phyloP scores from a whole-genome alignment of 2,797 vertebrate species.

The Gymnoscopelus braueri region DNA sequence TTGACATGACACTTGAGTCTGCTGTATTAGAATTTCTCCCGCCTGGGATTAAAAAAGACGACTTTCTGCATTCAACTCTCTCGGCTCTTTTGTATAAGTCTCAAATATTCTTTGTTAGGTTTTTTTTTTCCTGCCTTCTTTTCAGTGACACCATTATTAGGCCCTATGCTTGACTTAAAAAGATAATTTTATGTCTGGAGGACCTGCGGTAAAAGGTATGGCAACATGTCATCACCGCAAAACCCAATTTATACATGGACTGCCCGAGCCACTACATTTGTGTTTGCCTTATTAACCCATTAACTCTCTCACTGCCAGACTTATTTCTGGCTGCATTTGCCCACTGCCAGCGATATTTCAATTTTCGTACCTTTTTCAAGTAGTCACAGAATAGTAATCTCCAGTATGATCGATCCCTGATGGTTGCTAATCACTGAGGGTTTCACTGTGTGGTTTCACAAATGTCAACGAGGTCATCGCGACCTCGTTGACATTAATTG shows the following conservation, averaged over 20 bases:
- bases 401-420: too few relatives aligned
- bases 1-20: conserved; percentile 84
- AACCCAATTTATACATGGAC: conserved; percentile 61
- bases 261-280: background rate
- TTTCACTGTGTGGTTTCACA: too few relatives aligned
- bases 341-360: too few relatives aligned
- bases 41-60: conserved; percentile 73
- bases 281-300: too few relatives aligned
- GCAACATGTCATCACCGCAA: conserved; percentile 40
- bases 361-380: too few relatives aligned
- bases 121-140: conserved; percentile 48
- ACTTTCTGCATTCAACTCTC: conserved; percentile 73
- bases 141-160: conserved; percentile 72
- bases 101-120: conserved; percentile 78
- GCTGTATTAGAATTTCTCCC: conserved; percentile 80
- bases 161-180: conserved; percentile 70
- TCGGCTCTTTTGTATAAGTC: conserved; percentile 75
- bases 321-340: too few relatives aligned
- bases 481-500: too few relatives aligned
- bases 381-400: too few relatives aligned
- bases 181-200: conserved; percentile 63
- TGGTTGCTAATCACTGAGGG: too few relatives aligned
- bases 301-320: too few relatives aligned
- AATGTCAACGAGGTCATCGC: too few relatives aligned
- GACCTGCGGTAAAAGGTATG: conserved; percentile 56